Percentiles rank a stretch among this genome's conserved stretches.
Conservation (phyloP, 2,797 vertebrate species). For the Pseudochirops cupreus region DNA sequence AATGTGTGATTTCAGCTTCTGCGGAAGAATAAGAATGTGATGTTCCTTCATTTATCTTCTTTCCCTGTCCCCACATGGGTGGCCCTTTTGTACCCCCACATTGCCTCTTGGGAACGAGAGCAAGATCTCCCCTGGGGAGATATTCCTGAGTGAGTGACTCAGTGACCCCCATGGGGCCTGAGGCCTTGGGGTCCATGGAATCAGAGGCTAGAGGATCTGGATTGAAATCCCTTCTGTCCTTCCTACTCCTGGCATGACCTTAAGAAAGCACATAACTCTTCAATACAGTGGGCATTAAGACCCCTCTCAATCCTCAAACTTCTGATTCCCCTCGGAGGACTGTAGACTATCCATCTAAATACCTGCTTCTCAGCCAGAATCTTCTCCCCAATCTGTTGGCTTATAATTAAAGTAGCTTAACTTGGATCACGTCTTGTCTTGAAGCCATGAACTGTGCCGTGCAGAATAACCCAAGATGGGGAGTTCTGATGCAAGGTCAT, state of each 20-base stretch:
- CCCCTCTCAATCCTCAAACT: neutral
- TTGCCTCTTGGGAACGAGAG: neutral
- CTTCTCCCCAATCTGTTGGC: neutral
- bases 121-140: neutral
- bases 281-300: neutral
- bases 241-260: neutral
- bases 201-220: neutral
- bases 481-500: neutral
- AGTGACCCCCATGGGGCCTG: too few relatives aligned
- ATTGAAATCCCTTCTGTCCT: neutral
- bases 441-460: neutral
- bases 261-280: neutral
- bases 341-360: neutral
- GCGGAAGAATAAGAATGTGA: neutral
- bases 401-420: neutral
- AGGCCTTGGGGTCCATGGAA: neutral
- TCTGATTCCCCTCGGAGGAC: neutral
- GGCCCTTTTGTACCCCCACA: neutral
- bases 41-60: neutral
- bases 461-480: neutral
- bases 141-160: neutral
- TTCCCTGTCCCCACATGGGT: neutral
- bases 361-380: neutral
- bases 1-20: neutral
- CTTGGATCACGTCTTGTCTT: neutral